Percentiles rank a stretch among this genome's conserved stretches.
Conservation (phyloP, 2,113 vertebrate species). For the Cynopterus brachyotis region DNA sequence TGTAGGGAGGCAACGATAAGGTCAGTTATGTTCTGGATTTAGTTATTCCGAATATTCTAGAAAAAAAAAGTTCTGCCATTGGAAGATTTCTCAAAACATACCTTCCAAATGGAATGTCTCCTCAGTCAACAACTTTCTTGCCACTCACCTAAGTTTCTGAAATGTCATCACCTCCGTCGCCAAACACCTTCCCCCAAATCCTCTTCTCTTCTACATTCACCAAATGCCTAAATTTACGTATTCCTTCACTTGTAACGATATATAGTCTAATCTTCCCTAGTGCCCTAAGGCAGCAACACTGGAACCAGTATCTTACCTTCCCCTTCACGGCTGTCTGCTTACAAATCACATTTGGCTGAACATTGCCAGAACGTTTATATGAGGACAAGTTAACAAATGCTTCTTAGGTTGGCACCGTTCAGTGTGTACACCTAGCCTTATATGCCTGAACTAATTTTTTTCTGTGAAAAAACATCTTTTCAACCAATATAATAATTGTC, state of each 20-base stretch:
- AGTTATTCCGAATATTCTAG: background rate
- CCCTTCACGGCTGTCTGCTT: background rate
- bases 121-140: background rate
- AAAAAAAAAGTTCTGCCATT: background rate
- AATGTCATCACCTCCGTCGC: background rate
- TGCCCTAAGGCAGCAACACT: background rate
- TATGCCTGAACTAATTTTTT: background rate
- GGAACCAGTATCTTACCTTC: background rate
- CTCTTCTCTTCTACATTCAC: background rate
- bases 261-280: background rate
- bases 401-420: background rate
- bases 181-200: background rate
- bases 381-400: background rate
- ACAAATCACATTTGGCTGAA: background rate
- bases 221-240: background rate
- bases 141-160: background rate
- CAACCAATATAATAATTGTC: background rate
- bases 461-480: constrained; percentile 27
- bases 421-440: fast-evolving
- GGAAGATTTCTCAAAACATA: background rate
- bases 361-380: fast-evolving
- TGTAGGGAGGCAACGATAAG: background rate
- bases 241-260: background rate
- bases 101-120: background rate
- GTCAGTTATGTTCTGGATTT: background rate